These are phyloP conservation scores for Pammene fasciana DNA, from an alignment of 2,888 invertebrate species.

Conservation along the genomic window DNA sequence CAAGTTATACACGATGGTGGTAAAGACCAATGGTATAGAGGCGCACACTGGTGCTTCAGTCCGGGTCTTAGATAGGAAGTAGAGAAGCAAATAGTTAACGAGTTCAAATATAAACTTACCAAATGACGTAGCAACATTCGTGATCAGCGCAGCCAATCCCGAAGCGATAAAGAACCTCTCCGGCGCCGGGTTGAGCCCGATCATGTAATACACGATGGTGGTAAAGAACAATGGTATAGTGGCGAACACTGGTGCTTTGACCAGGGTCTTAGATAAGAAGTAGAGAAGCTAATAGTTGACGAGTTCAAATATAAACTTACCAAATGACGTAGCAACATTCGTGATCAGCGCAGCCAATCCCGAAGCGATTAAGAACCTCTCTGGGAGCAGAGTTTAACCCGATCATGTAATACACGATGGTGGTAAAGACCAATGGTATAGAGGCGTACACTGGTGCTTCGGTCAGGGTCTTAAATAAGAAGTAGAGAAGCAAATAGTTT, in stretches of 20 bases:
- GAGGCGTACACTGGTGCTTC: constrained; percentile 94
- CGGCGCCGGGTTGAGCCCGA: constrained; percentile 89
- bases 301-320: constrained; percentile 72
- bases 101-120: constrained; percentile 80
- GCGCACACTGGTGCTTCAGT: constrained; percentile 95
- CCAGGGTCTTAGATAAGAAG: constrained; percentile 75
- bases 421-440: constrained; percentile 91
- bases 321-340: constrained; percentile 94
- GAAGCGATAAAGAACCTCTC: constrained; percentile 88
- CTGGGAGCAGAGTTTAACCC: constrained; percentile 89
- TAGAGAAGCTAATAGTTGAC: not conserved
- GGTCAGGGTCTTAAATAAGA: constrained; percentile 94
- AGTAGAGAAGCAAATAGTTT: constrained; percentile 87
- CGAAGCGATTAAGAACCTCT: constrained; percentile 88
- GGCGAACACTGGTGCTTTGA: constrained; percentile 94
- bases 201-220: constrained; percentile 93
- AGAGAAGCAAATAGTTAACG: not conserved
- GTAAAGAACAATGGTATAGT: constrained; percentile 92
- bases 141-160: constrained; percentile 90
- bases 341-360: constrained; percentile 91
- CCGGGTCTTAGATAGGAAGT: constrained; percentile 93
- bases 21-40: constrained; percentile 91
- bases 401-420: constrained; percentile 94
- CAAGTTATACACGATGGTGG: constrained; percentile 93
- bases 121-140: constrained; percentile 94